phyloP scores from a whole-genome alignment of 1,140 invertebrate species.

The Argopecten irradians region DNA sequence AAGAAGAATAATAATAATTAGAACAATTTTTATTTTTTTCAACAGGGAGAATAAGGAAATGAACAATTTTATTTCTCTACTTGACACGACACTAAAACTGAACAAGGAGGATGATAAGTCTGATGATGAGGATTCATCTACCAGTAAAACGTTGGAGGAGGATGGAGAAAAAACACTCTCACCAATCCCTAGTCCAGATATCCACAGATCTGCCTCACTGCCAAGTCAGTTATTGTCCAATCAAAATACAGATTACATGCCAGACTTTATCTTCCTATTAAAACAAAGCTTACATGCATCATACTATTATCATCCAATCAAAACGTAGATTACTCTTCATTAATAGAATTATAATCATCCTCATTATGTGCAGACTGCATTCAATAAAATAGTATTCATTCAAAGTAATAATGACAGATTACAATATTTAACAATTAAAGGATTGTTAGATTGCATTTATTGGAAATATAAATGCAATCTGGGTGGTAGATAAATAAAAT shows the following conservation, averaged over 20 bases:
- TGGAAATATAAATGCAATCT: too few relatives aligned
- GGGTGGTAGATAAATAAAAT: too few relatives aligned
- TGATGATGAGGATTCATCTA: conserved; percentile 62
- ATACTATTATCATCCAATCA: not conserved
- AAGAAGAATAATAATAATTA: too few relatives aligned
- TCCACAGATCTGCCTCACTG: conserved; percentile 65
- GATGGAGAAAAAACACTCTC: conserved; percentile 38
- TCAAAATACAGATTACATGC: not conserved
- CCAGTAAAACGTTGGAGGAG: not conserved
- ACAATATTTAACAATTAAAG: too few relatives aligned
- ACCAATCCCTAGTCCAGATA: conserved; percentile 30
- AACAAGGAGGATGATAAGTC: conserved; percentile 67
- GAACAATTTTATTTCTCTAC: conserved; percentile 72
- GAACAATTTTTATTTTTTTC: not conserved
- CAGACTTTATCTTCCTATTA: not conserved
- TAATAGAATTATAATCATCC: too few relatives aligned
- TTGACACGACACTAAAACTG: conserved; percentile 72
- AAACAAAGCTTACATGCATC: not conserved
- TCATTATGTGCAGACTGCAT: too few relatives aligned
- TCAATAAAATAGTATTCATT: too few relatives aligned
- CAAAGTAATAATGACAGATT: too few relatives aligned
- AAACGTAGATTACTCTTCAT: not conserved
- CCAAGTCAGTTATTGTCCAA: conserved; percentile 59
- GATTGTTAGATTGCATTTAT: too few relatives aligned
- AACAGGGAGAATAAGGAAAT: conserved; percentile 74